These are phyloP conservation scores for Dryoscopus gambensis DNA, from an alignment of 2,113 vertebrate genomes.

Conservation along the genomic window DNA sequence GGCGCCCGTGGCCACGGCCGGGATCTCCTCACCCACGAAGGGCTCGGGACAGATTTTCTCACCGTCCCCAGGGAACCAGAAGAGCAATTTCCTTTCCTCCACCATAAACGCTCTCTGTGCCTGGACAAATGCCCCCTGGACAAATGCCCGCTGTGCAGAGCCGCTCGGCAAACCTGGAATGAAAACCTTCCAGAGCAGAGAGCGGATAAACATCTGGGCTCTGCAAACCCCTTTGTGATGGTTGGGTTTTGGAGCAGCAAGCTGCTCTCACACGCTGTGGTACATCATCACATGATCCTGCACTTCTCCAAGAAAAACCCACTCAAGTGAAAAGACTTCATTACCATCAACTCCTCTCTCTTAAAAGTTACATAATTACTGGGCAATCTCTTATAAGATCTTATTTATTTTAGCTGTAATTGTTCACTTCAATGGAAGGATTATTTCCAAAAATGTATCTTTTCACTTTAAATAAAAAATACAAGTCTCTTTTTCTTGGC, in stretches of 20 bases:
- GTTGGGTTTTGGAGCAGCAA: constrained; percentile 38
- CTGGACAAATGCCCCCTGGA: not conserved
- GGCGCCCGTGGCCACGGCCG: too few species aligned
- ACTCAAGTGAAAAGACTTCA: constrained; percentile 60
- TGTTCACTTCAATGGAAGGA: constrained; percentile 50
- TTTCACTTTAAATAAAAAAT: not conserved
- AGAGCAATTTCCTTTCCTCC: not conserved
- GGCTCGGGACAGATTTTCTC: not conserved
- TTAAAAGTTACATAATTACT: constrained; percentile 49
- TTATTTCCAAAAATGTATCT: not conserved
- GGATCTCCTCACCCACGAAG: not conserved
- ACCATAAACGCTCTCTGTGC: not conserved
- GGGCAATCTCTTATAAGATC: constrained; percentile 42
- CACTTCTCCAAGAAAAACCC: constrained; percentile 68
- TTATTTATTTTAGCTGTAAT: constrained; percentile 51
- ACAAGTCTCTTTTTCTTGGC: not conserved
- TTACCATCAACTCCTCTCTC: constrained; percentile 14
- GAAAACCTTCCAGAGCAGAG: not conserved
- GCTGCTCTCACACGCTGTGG: constrained; percentile 4
- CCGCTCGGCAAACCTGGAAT: not conserved
- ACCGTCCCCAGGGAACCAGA: not conserved
- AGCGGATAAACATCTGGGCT: constrained; percentile 35
- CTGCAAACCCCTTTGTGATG: constrained; percentile 41
- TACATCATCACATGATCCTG: constrained; percentile 27
- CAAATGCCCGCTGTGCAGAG: not conserved